Evolutionary conservation across 2,113 vertebrate species (phyloP), one percentile per base, ranked within the genome.

Genomic region (Phylloscopus whistleri): DNA sequence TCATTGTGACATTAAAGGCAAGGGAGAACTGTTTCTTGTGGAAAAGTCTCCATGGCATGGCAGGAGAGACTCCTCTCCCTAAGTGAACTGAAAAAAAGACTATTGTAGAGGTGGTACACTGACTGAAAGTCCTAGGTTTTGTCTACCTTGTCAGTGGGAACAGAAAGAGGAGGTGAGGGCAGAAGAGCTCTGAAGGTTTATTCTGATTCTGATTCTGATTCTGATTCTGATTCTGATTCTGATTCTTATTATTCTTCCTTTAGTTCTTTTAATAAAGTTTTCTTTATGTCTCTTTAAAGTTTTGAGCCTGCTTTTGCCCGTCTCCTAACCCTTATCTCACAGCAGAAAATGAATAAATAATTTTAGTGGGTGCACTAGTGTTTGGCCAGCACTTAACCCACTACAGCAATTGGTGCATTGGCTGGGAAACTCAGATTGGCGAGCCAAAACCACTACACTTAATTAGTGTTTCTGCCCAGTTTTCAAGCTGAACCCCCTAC

Each of bases 91-190:
- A n/a, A 28, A 33, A 33, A 56, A 28, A 56, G 41, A 28, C 14
- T 44, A 13, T 35, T 58, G 58, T 35, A 35, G 33, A 28, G 14
- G 24, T 28, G 41, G 24, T 22, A 22, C 35, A 58, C 33, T 35
- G 18, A 58, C 41, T 35, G 19, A 66, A 46, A 46, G 6, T 58
- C 8, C 3, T 20, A 35, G 24, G 6, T 28, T 46, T 74, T 22
- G 7, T 74, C 18, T 28, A 22, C 2, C 0, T 56, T 28, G 18
- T 46, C 24, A 35, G 53, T 22, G 5, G 14, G 41, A 74, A 46
- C 0, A 0, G 53, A 22, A 58, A 28, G 41, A 46, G 18, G 18
- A 35, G 18, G 18, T 58, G 10, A 5, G 5, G 41, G 17, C 31
- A 35, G 24, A 58, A 74, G 11, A 3, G 10, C 28, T 74, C 20